Percentiles rank a stretch among this genome's conserved stretches.
These are phyloP conservation scores for Oligia strigilis DNA, from an alignment of 2,888 invertebrate genomes.

Conservation along the genomic window DNA sequence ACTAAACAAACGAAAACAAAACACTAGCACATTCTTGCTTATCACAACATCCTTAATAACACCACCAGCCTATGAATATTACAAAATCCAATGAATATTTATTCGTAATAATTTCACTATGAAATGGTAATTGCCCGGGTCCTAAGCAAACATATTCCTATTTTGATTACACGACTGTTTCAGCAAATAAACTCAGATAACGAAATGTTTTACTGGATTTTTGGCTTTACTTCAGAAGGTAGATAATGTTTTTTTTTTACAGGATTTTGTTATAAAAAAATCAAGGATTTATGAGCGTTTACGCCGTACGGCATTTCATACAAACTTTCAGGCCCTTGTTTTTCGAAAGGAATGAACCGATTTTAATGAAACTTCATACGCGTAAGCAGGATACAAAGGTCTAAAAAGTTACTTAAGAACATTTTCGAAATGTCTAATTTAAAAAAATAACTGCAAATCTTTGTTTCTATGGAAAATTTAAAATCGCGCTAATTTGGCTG, in stretches of 20 bases:
- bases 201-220: slow-evolving; percentile 40
- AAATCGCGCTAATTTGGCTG: no score
- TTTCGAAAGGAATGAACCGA: no score
- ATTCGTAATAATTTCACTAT: slow-evolving; percentile 64
- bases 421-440: no score
- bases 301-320: no score
- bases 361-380: no score
- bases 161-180: slow-evolving; percentile 62
- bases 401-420: no score
- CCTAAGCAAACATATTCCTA: slow-evolving; percentile 65
- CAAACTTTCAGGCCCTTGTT: no score
- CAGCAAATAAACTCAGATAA: slow-evolving; percentile 50
- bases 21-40: slow-evolving; percentile 9
- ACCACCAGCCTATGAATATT: slow-evolving; percentile 54
- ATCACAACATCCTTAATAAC: slow-evolving; percentile 35
- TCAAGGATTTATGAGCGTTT: neutral
- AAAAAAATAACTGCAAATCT: no score
- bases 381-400: no score
- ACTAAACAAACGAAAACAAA: slow-evolving; percentile 18
- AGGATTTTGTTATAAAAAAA: neutral
- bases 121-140: slow-evolving; percentile 65
- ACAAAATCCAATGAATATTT: slow-evolving; percentile 67
- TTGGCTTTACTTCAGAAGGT: slow-evolving; percentile 9
- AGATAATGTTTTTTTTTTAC: neutral
- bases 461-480: no score